Evolutionary conservation across 2,888 invertebrate species (phyloP), one percentile per base, ranked within the genome.

Genomic region (Willowsia nigromaculata): DNA sequence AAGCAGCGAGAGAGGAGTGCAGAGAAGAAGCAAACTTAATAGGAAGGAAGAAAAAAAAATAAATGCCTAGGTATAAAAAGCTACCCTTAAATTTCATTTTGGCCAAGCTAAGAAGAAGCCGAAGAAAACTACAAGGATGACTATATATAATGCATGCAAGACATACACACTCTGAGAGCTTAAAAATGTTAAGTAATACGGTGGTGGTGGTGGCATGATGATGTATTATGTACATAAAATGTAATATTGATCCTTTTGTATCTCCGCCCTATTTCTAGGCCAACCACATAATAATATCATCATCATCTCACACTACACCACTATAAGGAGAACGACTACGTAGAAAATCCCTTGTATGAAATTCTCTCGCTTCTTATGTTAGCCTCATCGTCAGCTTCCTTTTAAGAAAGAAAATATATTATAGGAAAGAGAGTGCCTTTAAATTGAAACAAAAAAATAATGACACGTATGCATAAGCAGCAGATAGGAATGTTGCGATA

Each of bases 261-360:
- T 71, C n/a, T n/a, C 87, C 88, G 83, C 88, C 88, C 88, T 88
- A 82, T 88, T 88, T 88, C 88, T 82, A 74, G 88, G 74, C 82
- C 71, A 87, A 82, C 82, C 76, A 76, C 83, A 74, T 83, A 85
- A 59, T 33, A 65, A 22, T 68, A 68, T 68, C 25, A 68, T 68
- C 68, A 33, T 68, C 40, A 18, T 11, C 1, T 15, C 6, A 13
- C n/a, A 30, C 33, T n/a, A 33, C 15, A 33, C 15, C 33, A 65
- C 50, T 27, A 25, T 1, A n/a, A n/a, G n/a, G n/a, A n/a, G n/a
- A n/a, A n/a, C n/a, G n/a, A n/a, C n/a, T n/a, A n/a, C n/a, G n/a
- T n/a, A n/a, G n/a, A n/a, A n/a, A n/a, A n/a, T n/a, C 68, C 3
- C 68, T n/a, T 40, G 18, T 47, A 27, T 27, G 18, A 30, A 18